Evolutionary conservation across 2,888 invertebrate species (phyloP).

Genomic region (Geophilus truncorum): DNA sequence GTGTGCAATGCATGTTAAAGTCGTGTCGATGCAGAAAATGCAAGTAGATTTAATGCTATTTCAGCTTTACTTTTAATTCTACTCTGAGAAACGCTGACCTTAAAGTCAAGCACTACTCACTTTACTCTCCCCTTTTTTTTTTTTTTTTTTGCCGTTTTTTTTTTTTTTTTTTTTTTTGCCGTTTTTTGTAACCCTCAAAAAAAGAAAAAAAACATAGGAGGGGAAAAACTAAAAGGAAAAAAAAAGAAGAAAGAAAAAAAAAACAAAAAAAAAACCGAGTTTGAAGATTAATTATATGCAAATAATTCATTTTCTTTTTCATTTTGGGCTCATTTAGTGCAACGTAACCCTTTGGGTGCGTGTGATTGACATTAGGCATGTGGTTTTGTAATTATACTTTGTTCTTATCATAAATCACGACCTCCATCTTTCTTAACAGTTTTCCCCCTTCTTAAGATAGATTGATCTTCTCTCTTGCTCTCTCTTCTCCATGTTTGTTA

Average conservation of each 20-base stretch:
- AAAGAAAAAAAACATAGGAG: background rate
- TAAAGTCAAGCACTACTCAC: background rate
- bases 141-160: background rate
- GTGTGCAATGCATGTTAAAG: background rate
- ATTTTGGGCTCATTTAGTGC: background rate
- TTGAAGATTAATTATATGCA: background rate
- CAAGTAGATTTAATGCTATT: no score
- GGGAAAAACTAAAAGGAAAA: no score
- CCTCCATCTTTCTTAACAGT: background rate
- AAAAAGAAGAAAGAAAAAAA: no score
- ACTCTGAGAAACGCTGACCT: background rate
- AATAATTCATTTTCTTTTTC: background rate
- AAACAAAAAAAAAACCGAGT: no score
- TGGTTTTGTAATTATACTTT: background rate
- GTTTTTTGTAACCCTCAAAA: no score
- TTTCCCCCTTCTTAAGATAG: background rate
- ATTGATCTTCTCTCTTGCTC: background rate
- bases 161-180: no score
- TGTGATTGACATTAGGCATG: conserved; percentile 4
- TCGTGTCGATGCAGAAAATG: no score
- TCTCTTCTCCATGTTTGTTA: no score
- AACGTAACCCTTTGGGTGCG: background rate
- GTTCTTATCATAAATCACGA: background rate
- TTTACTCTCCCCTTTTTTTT: background rate
- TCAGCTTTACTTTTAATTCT: background rate